Percentiles rank a stretch among this genome's conserved stretches.
These are phyloP conservation scores for Microcebus murinus DNA, from an alignment of 2,113 vertebrate species.

Conservation along the genomic window DNA sequence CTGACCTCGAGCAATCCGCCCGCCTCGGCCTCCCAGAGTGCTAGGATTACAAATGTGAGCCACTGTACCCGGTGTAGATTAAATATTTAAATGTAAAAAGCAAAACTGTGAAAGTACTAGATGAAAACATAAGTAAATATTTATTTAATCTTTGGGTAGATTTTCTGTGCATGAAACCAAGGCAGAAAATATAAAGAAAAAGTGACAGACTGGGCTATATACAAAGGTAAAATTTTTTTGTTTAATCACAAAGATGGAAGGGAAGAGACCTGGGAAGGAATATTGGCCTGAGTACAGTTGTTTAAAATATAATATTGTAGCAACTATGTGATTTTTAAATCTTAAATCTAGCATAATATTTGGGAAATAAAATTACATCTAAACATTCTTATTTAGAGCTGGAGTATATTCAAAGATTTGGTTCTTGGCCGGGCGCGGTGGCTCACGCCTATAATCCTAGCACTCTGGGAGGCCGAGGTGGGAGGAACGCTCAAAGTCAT, in stretches of 20 bases:
- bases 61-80: neutral
- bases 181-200: slow-evolving; percentile 57
- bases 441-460: no score
- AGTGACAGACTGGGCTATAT: slow-evolving; percentile 27
- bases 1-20: no score
- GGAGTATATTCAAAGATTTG: neutral
- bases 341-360: neutral
- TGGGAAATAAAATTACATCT: slow-evolving; percentile 26
- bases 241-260: slow-evolving; percentile 30
- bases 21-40: no score
- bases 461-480: no score
- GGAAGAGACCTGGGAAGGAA: neutral
- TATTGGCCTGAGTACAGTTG: slow-evolving; percentile 15
- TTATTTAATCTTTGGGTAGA: slow-evolving; percentile 28
- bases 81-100: slow-evolving; percentile 53
- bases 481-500: no score
- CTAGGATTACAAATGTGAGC: no score
- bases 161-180: slow-evolving; percentile 56
- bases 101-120: slow-evolving; percentile 1
- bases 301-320: slow-evolving; percentile 7
- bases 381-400: neutral
- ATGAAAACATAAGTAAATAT: slow-evolving; percentile 54
- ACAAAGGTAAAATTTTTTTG: slow-evolving; percentile 18
- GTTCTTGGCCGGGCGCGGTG: neutral
- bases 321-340: slow-evolving; percentile 45